Evolutionary conservation across 2,797 vertebrate genomes (phyloP).

Genomic region (Fratercula arctica): DNA sequence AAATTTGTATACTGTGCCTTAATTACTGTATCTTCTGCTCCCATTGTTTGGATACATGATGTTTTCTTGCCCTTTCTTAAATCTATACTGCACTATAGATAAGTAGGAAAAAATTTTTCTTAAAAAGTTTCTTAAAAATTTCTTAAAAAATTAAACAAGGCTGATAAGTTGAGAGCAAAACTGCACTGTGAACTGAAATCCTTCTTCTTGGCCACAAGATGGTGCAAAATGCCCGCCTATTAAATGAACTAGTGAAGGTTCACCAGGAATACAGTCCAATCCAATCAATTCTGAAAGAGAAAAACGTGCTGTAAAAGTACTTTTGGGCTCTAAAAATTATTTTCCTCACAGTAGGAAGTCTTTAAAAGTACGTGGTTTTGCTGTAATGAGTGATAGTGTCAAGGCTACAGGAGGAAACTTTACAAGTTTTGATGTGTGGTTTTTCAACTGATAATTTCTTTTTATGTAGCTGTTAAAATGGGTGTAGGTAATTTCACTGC

Average conservation of each 20-base stretch:
- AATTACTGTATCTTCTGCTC: neutral
- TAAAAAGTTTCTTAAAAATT: too few relatives aligned
- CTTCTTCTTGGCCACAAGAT: constrained; percentile 63
- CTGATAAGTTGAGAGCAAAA: neutral
- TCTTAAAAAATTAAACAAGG: neutral
- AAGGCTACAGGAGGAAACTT: neutral
- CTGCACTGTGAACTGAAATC: neutral
- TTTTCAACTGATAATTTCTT: neutral
- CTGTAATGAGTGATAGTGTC: neutral
- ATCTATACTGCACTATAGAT: neutral
- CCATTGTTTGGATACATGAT: neutral
- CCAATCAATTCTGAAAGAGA: neutral
- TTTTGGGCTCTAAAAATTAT: neutral
- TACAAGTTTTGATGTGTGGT: neutral
- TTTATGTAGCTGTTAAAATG: neutral
- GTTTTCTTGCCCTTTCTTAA: neutral
- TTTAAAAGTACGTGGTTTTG: neutral
- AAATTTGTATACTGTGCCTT: neutral
- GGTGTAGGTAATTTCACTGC: neutral
- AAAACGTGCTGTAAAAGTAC: neutral
- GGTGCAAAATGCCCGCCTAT: constrained; percentile 24
- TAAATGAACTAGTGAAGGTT: neutral
- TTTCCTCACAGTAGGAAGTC: neutral
- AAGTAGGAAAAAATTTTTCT: neutral
- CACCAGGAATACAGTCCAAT: neutral